phyloP scores from a whole-genome alignment of 1,140 invertebrate species.

The Zaprionus taronus region DNA sequence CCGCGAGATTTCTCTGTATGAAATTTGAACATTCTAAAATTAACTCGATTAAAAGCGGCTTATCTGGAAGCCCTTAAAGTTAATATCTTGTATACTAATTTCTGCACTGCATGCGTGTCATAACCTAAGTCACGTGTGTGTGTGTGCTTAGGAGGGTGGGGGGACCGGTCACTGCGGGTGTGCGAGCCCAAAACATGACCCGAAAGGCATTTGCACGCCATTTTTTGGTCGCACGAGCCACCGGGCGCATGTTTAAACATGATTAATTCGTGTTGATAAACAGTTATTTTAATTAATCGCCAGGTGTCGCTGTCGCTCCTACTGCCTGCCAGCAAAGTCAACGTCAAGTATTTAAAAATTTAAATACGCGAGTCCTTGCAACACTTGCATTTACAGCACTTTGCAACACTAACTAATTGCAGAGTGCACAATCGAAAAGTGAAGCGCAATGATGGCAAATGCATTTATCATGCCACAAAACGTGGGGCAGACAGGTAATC shows the following conservation, averaged over 20 bases:
- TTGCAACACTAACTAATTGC: slow-evolving; percentile 50
- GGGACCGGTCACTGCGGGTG: not conserved
- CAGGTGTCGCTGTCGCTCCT: slow-evolving; percentile 39
- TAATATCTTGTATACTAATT: not conserved
- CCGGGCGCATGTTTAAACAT: slow-evolving; percentile 66
- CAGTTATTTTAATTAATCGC: slow-evolving; percentile 80
- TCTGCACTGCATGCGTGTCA: slow-evolving; percentile 5
- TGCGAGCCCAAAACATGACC: slow-evolving; percentile 53
- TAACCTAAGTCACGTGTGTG: slow-evolving; percentile 25
- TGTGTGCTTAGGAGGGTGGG: not conserved
- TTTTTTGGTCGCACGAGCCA: slow-evolving; percentile 54
- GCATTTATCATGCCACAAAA: slow-evolving; percentile 65
- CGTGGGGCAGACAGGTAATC: slow-evolving; percentile 45
- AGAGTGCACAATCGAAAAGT: not conserved
- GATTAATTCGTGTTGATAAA: slow-evolving; percentile 82
- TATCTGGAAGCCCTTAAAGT: slow-evolving; percentile 1
- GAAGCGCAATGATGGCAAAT: slow-evolving; percentile 28
- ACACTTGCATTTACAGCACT: slow-evolving; percentile 1
- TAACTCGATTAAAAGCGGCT: not conserved
- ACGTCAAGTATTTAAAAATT: slow-evolving; percentile 53
- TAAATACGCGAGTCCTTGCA: slow-evolving; percentile 48
- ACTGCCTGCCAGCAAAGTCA: not conserved
- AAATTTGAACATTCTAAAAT: not conserved
- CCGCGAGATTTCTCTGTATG: not conserved
- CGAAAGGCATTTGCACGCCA: slow-evolving; percentile 63